A percentile compares a stretch with the other conserved stretches of the same genome.
These are phyloP conservation scores for Hyposmocoma kahamanoa DNA, from an alignment of 1,140 invertebrate species.

Conservation along the genomic window DNA sequence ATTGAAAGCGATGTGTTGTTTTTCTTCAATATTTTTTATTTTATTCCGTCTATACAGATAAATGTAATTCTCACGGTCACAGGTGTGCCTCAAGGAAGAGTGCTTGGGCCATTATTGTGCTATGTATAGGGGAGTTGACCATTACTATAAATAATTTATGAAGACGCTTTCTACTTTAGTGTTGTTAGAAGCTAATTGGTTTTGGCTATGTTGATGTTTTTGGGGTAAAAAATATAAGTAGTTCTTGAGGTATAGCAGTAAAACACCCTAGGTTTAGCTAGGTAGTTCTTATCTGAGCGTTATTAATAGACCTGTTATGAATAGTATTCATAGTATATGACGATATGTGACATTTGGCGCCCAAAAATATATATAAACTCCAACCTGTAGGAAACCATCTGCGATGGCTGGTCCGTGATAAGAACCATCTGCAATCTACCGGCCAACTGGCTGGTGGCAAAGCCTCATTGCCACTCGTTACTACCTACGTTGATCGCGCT, in stretches of 20 bases:
- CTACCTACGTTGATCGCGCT: slow-evolving; percentile 90
- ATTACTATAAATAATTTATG: slow-evolving; percentile 39
- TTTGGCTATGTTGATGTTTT: no score
- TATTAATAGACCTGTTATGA: no score
- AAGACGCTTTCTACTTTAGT: neutral
- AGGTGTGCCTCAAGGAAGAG: slow-evolving; percentile 43
- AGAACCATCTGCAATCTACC: slow-evolving; percentile 93
- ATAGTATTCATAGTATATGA: no score
- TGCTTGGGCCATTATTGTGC: slow-evolving; percentile 26
- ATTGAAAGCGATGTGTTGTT: no score
- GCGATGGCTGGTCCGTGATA: slow-evolving; percentile 84
- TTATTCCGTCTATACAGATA: no score
- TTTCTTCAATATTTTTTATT: no score
- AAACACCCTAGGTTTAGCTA: no score
- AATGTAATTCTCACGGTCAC: slow-evolving; percentile 38
- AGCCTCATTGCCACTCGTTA: slow-evolving; percentile 81
- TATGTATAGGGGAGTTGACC: slow-evolving; percentile 25
- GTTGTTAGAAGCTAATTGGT: neutral
- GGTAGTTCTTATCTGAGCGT: no score
- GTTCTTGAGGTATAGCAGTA: no score
- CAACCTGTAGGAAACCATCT: slow-evolving; percentile 82
- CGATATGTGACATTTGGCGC: neutral
- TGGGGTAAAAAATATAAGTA: neutral
- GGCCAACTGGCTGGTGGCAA: slow-evolving; percentile 91
- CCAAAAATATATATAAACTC: neutral